Conservation (phyloP, 2,113 vertebrate genomes). For the Psammodynastes pulverulentus region DNA sequence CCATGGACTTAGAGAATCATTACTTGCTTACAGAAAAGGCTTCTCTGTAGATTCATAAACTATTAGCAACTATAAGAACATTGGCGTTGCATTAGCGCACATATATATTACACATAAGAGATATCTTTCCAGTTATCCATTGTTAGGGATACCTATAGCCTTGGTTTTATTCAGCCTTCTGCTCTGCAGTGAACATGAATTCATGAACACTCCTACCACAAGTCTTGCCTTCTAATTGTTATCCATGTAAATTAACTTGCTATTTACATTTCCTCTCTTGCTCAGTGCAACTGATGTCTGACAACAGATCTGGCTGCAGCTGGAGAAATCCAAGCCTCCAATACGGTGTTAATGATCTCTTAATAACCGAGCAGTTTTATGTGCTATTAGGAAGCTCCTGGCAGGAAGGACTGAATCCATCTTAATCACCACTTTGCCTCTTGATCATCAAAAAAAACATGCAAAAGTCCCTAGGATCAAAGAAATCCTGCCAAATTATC, state of each 20-base stretch:
- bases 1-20: neutral
- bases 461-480: neutral
- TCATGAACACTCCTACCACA: neutral
- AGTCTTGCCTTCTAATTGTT: neutral
- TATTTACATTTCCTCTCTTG: neutral
- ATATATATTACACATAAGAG: neutral
- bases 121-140: neutral
- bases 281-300: neutral
- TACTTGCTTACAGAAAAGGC: neutral
- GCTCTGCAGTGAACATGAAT: neutral
- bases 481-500: neutral
- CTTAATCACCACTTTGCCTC: neutral
- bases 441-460: neutral
- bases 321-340: neutral
- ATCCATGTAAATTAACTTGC: neutral
- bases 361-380: neutral
- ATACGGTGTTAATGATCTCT: neutral
- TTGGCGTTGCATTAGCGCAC: too few species aligned
- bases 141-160: neutral
- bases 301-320: neutral
- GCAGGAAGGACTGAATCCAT: neutral
- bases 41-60: neutral
- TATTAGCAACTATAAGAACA: neutral
- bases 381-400: neutral
- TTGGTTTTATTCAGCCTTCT: neutral